Base-by-base conservation (phyloP, 2,888 invertebrate species). In the Sphaerophoria taeniata region DNA sequence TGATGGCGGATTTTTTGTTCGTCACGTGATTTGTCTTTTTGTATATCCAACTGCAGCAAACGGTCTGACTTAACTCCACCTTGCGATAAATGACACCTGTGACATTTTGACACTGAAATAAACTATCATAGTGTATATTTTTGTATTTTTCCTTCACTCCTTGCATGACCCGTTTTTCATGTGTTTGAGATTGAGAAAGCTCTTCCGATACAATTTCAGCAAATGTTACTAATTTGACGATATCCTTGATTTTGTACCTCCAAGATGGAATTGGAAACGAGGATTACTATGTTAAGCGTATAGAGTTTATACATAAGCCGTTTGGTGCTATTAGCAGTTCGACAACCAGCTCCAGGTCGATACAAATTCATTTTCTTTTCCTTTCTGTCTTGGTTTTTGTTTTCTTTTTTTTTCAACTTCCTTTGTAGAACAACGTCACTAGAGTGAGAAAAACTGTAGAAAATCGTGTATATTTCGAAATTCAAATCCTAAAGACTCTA, bases 341-440 rank as follows among this genome's bases (percentile, higher is more conserved):
- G n/a, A n/a, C n/a, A n/a, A n/a, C n/a, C n/a, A n/a, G n/a, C n/a
- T n/a, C n/a, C n/a, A n/a, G n/a, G n/a, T 72, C 34, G 71, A 75
- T 79, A 84, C 80, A 80, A 84, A 84, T 84, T 84, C 80, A 72
- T 84, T 75, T 84, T 75, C 71, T 67, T 43, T 71, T 76, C 77
- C 69, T 76, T 60, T 85, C 73, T 71, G 76, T 73, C 75, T 75
- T 80, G 84, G 84, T 75, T 60, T 80, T 83, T 84, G 4, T 6
- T 72, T 84, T 84, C 74, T 85, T 73, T 81, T 85, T 85, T 85
- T 47, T 81, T 85, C 70, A 77, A 58, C 70, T 65, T 85, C 69
- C 70, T n/a, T n/a, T 51, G 76, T 60, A 33, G 16, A 53, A 76
- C 63, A 76, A 70, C 16, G 72, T 69, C 69, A 33, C 65, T 6